Conservation (phyloP, 2,888 invertebrate genomes). For the Nephrotoma guestfalica region DNA sequence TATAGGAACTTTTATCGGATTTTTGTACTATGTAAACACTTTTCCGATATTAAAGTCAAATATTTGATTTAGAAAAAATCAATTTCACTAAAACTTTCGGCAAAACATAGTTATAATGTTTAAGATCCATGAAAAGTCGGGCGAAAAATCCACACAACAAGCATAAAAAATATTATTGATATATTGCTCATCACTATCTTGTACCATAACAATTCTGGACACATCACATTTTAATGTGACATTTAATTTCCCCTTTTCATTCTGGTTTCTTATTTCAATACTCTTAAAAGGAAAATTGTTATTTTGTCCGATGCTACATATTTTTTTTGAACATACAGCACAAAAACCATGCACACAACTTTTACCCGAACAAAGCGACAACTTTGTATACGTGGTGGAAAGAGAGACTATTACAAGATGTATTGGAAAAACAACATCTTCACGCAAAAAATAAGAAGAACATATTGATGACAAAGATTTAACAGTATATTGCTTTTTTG, state of each 20-base stretch:
- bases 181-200: not conserved
- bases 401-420: not conserved
- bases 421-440: not conserved
- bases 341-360: not conserved
- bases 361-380: not conserved
- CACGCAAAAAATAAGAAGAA: not conserved
- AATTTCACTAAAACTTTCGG: not conserved
- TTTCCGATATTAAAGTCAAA: not conserved
- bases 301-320: not conserved
- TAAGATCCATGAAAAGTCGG: not conserved
- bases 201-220: not conserved
- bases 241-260: not conserved
- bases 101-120: not conserved
- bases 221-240: not conserved
- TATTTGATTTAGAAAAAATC: not conserved
- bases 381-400: not conserved
- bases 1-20: not conserved
- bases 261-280: not conserved
- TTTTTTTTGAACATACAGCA: not conserved
- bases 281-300: not conserved
- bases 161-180: not conserved
- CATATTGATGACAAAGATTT: not conserved
- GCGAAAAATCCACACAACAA: not conserved
- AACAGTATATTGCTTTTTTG: not conserved
- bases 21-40: not conserved